phyloP scores from a whole-genome alignment of 2,888 invertebrate species.

The Allacma fusca region DNA sequence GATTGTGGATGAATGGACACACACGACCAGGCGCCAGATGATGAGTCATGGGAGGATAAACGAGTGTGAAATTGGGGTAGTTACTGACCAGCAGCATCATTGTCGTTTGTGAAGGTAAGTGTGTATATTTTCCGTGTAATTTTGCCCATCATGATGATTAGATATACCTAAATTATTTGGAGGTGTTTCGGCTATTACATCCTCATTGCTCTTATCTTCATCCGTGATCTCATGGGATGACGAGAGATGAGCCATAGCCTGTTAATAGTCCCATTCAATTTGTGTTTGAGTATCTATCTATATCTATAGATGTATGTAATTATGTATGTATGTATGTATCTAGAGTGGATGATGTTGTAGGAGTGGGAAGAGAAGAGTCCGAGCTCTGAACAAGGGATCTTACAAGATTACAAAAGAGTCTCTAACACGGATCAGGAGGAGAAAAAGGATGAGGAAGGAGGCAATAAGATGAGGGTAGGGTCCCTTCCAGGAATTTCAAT shows the following conservation, averaged over 20 bases:
- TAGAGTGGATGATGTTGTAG: too few species aligned
- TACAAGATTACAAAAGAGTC: not conserved
- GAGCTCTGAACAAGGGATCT: too few species aligned
- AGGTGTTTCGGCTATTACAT: conserved; percentile 34
- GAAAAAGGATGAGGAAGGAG: not conserved
- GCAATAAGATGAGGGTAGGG: conserved; percentile 18
- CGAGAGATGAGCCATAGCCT: too few species aligned
- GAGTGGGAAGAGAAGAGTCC: too few species aligned
- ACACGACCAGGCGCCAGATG: not conserved
- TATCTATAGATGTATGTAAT: too few species aligned
- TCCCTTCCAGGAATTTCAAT: conserved; percentile 13
- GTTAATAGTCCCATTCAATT: too few species aligned
- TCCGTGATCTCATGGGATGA: conserved; percentile 32
- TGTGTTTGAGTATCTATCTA: too few species aligned
- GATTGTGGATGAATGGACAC: too few species aligned
- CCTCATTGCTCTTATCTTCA: conserved; percentile 34
- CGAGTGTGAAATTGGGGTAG: not conserved
- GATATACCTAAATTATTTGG: conserved; percentile 25
- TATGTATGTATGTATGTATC: too few species aligned
- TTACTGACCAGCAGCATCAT: conserved; percentile 14
- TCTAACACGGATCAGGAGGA: not conserved
- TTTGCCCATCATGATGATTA: conserved; percentile 35
- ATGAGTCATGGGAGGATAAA: not conserved
- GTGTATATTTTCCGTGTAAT: conserved; percentile 35
- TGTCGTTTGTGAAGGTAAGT: too few species aligned